Percentiles rank a stretch among this genome's conserved stretches.
phyloP scores from a whole-genome alignment of 2,888 invertebrate species.

The Nephrotoma flavescens region DNA sequence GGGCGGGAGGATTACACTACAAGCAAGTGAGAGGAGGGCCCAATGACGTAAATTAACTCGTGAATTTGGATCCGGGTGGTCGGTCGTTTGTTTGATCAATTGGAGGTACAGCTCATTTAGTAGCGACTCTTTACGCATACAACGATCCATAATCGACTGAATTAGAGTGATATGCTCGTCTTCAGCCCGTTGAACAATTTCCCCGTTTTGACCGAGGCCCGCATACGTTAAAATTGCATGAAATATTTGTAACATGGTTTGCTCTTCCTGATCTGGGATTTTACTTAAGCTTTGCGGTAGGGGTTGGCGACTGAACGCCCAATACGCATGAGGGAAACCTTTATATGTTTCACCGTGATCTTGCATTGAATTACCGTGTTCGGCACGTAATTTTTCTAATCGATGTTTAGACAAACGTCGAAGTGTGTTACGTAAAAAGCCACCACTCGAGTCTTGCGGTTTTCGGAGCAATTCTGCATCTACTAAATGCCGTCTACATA shows the following conservation, averaged over 20 bases:
- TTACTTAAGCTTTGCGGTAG: conserved; percentile 71
- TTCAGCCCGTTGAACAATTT: conserved; percentile 53
- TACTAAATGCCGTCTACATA: conserved; percentile 66
- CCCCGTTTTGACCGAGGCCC: conserved; percentile 58
- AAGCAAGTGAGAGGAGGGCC: conserved; percentile 71
- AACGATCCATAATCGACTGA: conserved; percentile 78
- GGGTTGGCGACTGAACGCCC: conserved; percentile 75
- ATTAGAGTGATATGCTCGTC: conserved; percentile 81
- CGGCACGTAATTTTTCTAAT: conserved; percentile 58
- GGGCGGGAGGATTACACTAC: conserved; percentile 73
- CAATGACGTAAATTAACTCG: conserved; percentile 80
- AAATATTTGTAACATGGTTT: conserved; percentile 75
- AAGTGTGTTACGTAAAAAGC: conserved; percentile 76
- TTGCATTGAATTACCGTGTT: conserved; percentile 44
- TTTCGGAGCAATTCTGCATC: conserved; percentile 70
- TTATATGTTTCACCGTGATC: conserved; percentile 74
- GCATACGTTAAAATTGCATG: conserved; percentile 80
- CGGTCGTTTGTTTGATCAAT: conserved; percentile 86
- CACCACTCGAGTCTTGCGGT: conserved; percentile 70
- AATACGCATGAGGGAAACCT: conserved; percentile 72
- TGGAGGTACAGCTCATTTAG: conserved; percentile 84
- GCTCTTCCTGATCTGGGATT: conserved; percentile 74
- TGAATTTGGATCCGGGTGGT: conserved; percentile 78
- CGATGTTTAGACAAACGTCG: conserved; percentile 74
- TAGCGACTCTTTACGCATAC: conserved; percentile 77